Conservation (phyloP, 2,113 vertebrate species). For the Mystacornis crossleyi region DNA sequence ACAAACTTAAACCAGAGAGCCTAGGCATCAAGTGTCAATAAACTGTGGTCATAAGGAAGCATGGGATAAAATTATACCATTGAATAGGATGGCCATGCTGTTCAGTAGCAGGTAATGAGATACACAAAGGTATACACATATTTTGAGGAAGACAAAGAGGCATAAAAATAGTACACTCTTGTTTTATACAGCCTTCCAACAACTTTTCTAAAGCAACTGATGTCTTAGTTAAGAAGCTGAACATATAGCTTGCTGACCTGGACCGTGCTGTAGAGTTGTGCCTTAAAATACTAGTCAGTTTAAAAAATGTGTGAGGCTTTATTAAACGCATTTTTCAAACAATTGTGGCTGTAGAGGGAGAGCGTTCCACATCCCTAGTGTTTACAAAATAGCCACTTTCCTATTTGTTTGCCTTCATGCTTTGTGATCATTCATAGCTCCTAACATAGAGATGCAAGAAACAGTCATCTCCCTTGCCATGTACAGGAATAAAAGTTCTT, state of each 20-base stretch:
- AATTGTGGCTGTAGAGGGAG: neutral
- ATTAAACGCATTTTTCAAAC: constrained; percentile 44
- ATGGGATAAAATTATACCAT: neutral
- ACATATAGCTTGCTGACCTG: neutral
- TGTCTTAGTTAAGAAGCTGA: neutral
- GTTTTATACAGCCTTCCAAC: neutral
- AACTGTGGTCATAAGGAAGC: neutral
- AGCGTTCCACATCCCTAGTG: neutral
- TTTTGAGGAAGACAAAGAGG: neutral
- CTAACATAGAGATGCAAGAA: neutral
- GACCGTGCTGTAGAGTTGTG: neutral
- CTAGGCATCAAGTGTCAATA: neutral
- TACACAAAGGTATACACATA: neutral
- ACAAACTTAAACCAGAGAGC: neutral
- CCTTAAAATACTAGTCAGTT: neutral
- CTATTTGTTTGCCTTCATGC: neutral
- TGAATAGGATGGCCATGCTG: neutral
- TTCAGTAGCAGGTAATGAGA: neutral
- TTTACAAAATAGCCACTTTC: neutral
- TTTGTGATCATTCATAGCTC: neutral
- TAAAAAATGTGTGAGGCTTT: constrained; percentile 17
- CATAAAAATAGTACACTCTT: neutral
- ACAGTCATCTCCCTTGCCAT: neutral
- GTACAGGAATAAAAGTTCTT: neutral
- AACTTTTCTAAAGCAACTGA: neutral